A percentile compares a stretch with the other conserved stretches of the same genome.
Conservation (phyloP, 2,888 invertebrate species). For the Orthosia incerta region DNA sequence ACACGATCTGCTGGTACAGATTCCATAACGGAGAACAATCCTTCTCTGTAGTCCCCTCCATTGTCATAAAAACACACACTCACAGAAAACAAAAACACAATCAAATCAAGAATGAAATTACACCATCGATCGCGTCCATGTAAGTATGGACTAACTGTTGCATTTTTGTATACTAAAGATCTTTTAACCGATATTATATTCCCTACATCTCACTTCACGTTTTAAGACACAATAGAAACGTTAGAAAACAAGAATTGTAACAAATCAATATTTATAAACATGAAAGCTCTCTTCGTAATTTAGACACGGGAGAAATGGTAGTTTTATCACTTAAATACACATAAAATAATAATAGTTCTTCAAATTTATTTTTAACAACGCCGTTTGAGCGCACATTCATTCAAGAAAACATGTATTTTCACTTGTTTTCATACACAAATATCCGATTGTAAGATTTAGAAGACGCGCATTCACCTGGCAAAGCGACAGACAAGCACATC, state of each 20-base stretch:
- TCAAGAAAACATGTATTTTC: conserved; percentile 72
- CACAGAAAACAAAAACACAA: conserved; percentile 73
- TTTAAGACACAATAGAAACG: conserved; percentile 74
- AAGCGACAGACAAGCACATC: conserved; percentile 76
- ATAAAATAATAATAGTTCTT: conserved; percentile 56
- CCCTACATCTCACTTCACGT: conserved; percentile 86
- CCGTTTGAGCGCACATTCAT: conserved; percentile 70
- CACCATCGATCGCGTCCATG: conserved; percentile 79
- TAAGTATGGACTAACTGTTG: conserved; percentile 82
- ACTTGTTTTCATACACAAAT: conserved; percentile 84
- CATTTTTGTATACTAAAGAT: conserved; percentile 76
- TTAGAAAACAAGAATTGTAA: conserved; percentile 73
- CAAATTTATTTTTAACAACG: conserved; percentile 25
- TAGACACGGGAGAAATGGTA: conserved; percentile 68
- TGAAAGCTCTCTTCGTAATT: conserved; percentile 83
- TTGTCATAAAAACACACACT: conserved; percentile 86
- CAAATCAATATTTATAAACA: conserved; percentile 91
- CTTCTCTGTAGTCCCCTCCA: conserved; percentile 94
- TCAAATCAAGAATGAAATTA: conserved; percentile 78
- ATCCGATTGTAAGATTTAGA: conserved; percentile 70
- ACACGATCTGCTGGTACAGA: conserved; percentile 98
- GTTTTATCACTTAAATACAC: conserved; percentile 70
- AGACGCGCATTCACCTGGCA: conserved; percentile 66
- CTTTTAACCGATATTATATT: conserved; percentile 67
- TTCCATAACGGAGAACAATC: conserved; percentile 98